Evolutionary conservation across 1,140 invertebrate genomes (phyloP).

Genomic region (Drosophila lacteicornis): DNA sequence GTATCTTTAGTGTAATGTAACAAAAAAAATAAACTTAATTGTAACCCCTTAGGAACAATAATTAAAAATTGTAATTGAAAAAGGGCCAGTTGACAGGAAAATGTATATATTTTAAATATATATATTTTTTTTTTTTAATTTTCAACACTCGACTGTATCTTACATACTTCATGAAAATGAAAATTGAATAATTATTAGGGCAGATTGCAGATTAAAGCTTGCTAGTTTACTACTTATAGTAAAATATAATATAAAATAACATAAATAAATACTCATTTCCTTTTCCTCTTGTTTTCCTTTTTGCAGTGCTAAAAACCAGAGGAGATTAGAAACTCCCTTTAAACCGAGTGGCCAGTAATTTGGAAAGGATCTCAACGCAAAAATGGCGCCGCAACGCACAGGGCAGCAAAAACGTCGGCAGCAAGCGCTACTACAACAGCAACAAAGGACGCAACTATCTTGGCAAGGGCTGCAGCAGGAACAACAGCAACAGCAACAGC

Average conservation of each 20-base stretch:
- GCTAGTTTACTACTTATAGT: too few relatives aligned
- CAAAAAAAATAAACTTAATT: too few relatives aligned
- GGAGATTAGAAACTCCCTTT: constrained; percentile 11
- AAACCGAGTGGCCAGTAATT: constrained; percentile 35
- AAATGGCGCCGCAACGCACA: constrained; percentile 54
- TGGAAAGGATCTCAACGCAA: constrained; percentile 34
- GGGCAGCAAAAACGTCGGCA: constrained; percentile 18
- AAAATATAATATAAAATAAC: not conserved
- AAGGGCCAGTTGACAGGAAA: too few relatives aligned
- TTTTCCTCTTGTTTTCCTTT: not conserved
- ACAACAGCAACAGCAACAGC: constrained; percentile 32
- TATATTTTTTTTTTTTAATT: too few relatives aligned
- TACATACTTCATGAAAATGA: too few relatives aligned
- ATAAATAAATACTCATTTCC: not conserved
- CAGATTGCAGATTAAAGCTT: too few relatives aligned
- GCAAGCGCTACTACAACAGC: constrained; percentile 19
- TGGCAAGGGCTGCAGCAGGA: constrained; percentile 26
- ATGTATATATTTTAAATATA: too few relatives aligned
- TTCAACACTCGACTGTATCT: too few relatives aligned
- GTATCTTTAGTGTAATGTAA: too few relatives aligned
- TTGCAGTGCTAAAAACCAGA: constrained; percentile 45
- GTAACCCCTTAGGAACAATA: too few relatives aligned
- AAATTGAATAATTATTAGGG: too few relatives aligned
- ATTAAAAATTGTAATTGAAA: too few relatives aligned
- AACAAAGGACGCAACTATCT: constrained; percentile 26